phyloP scores from a whole-genome alignment of 2,888 invertebrate species.

The Agriopis leucophaearia region DNA sequence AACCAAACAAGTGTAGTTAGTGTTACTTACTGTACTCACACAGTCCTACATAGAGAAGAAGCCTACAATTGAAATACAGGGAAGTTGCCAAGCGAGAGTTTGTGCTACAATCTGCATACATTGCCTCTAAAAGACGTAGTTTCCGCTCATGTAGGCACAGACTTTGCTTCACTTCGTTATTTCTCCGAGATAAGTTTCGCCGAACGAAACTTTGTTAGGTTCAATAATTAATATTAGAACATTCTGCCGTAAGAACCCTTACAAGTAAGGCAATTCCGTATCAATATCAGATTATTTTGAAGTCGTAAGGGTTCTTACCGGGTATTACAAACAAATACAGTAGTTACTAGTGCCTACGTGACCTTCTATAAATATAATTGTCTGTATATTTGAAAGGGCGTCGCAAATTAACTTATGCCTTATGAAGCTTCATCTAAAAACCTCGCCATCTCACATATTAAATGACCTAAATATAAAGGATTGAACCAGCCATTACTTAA shows the following conservation, averaged over 20 bases:
- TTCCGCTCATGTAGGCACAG: slow-evolving; percentile 14
- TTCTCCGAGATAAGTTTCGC: background rate
- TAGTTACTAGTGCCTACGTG: background rate
- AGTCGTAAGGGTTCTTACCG: background rate
- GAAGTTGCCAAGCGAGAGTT: slow-evolving; percentile 23
- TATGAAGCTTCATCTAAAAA: background rate
- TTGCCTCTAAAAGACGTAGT: slow-evolving; percentile 28
- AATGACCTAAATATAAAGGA: too few species aligned
- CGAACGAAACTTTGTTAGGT: background rate
- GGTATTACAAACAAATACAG: background rate
- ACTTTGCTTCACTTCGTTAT: slow-evolving; percentile 4
- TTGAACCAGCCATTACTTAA: too few species aligned
- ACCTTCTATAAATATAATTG: background rate
- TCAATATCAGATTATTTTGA: background rate
- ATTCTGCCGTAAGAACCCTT: background rate
- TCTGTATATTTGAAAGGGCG: too few species aligned
- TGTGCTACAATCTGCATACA: slow-evolving; percentile 34
- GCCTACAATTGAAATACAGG: slow-evolving; percentile 18
- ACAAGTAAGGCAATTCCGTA: background rate
- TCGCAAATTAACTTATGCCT: background rate
- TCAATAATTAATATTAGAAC: slow-evolving; percentile 1
- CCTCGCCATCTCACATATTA: too few species aligned
- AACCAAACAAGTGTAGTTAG: background rate
- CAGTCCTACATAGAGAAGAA: background rate
- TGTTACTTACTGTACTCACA: background rate